Base-by-base conservation (phyloP, 2,888 invertebrate species). In the Minunthozetes semirufus region DNA sequence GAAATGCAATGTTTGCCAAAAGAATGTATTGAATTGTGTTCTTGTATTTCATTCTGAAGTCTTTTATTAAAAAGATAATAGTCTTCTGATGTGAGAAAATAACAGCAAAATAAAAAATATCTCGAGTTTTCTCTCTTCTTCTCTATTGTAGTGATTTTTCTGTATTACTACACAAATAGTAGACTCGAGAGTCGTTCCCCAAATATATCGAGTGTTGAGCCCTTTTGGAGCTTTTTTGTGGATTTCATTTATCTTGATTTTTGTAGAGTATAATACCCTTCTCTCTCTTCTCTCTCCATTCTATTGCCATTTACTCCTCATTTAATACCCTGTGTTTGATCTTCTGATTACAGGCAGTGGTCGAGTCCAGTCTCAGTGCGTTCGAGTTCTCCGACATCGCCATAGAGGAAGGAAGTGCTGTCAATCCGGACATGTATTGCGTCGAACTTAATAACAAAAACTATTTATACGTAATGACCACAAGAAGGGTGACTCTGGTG, bases 391-490 rank as follows among this genome's bases (percentile, higher is more conserved):
- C 92, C 76, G 92, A 93, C 82, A 88, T 94, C 78, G 87, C 88
- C 56, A 91, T 95, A 76, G 93, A 93, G 82, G 88, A 89, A 78
- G 89, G 88, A 42, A 91, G 90, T 29, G 87, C 89, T 61, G 92
- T 96, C 78, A 92, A 92, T 83, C 88, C 90, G 80, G 94, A 96
- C 85, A 88, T 96, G 86, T 89, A 90, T 82, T 94, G 96, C 83
- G 95, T 95, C 85, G 89, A 91, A 80, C 90, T 90, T 82, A 88
- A 89, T 80, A 90, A 93, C 87, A 92, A 77, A 59, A 77, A 78
- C 70, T 79, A 77, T 56, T 76, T 96, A 79, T 96, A 95, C 84
- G 93, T 93, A 38, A 92, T 95, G 92, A 94, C 95, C 68, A 89
- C 90, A 83, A 88, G 88, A 82, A 91, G 90, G 87, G 93, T 88